Evolutionary conservation across 2,888 invertebrate species (phyloP).

Genomic region (Dermolepida albohirtum): DNA sequence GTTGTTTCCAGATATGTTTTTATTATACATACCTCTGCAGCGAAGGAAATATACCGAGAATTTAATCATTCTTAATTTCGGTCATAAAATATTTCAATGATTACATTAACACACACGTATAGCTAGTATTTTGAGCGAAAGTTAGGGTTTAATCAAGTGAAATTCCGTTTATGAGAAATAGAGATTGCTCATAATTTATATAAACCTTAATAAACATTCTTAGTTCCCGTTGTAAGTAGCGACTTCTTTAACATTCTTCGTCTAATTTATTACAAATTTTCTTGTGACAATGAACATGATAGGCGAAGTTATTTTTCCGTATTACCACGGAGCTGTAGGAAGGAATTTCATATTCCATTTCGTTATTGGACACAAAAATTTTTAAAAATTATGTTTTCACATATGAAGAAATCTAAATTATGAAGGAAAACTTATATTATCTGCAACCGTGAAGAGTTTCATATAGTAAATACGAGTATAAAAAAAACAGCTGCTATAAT

Average conservation of each 20-base stretch:
- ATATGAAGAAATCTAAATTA: neutral
- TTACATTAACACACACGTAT: no score
- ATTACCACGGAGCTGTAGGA: neutral
- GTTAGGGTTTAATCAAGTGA: neutral
- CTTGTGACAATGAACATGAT: neutral
- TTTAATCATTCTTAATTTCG: no score
- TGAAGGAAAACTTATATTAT: neutral
- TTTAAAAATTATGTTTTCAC: slow-evolving; percentile 1
- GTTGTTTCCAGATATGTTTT: no score
- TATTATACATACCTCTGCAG: no score
- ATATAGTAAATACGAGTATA: no score
- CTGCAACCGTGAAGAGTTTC: no score
- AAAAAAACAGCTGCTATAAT: no score
- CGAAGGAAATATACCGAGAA: no score
- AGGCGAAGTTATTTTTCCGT: no score
- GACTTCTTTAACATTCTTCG: neutral
- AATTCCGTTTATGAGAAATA: neutral
- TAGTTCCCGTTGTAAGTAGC: neutral
- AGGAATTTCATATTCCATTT: slow-evolving; percentile 25
- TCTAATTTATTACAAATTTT: slow-evolving; percentile 26
- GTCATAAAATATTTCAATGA: no score
- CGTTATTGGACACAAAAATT: neutral
- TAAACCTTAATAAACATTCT: neutral
- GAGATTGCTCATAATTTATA: slow-evolving; percentile 14
- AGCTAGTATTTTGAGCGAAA: neutral